Conservation (phyloP, 2,888 invertebrate genomes). For the Cordilura impudica region DNA sequence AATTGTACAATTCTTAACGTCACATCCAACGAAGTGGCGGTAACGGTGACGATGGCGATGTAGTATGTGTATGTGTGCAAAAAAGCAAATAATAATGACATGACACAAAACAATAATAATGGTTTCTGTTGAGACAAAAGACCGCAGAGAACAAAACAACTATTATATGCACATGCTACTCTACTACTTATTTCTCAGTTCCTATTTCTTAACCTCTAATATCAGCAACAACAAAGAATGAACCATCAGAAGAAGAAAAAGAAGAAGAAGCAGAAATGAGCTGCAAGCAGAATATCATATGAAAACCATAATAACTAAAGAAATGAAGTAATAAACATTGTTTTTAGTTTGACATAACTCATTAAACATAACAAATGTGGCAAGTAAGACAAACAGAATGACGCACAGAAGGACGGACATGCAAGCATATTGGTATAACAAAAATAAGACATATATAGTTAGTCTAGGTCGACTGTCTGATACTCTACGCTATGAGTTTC, state of each 20-base stretch:
- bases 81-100: constrained; percentile 64
- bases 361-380: constrained; percentile 69
- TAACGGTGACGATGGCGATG: constrained; percentile 29
- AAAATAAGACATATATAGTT: too few relatives aligned
- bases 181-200: not conserved
- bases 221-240: constrained; percentile 17
- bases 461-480: too few relatives aligned
- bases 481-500: too few relatives aligned
- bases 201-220: not conserved
- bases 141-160: constrained; percentile 42
- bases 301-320: constrained; percentile 30
- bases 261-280: constrained; percentile 29
- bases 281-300: constrained; percentile 31
- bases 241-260: not conserved
- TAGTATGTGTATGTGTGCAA: not conserved
- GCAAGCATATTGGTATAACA: too few relatives aligned
- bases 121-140: constrained; percentile 43
- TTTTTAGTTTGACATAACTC: constrained; percentile 76
- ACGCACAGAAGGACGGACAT: constrained; percentile 13
- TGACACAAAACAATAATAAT: constrained; percentile 58
- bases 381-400: constrained; percentile 44
- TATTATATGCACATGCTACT: not conserved
- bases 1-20: constrained; percentile 51
- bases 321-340: constrained; percentile 73
- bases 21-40: constrained; percentile 29